Evolutionary conservation across 2,797 vertebrate species (phyloP), one percentile per base, ranked within the genome.

Genomic region (Hippopotamyrus pictus): DNA sequence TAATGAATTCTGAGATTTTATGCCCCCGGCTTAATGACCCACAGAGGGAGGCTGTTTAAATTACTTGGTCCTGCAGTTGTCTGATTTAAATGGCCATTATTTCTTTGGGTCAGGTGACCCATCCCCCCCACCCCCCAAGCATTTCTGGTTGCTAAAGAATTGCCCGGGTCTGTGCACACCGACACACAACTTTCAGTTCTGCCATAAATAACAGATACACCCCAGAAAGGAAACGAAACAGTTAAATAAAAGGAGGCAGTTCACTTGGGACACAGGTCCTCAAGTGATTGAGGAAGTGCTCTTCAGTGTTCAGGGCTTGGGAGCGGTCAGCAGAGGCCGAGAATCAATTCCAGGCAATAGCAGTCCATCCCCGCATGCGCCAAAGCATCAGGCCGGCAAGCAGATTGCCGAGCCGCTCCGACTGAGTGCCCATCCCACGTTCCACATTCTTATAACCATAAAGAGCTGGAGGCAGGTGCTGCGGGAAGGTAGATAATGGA

Each of bases 1-100:
- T 94, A 95, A 94, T 94, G 93, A 93, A 94, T 93, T 91, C 92
- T 91, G 84, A 91, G 92, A 92, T 93, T 91, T 93, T 93, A 94
- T 94, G 93, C 90, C 86, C 88, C 87, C 9, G 89, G 91, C 91
- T 95, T 95, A 95, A 95, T 94, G 94, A 93, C 92, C 93, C 90
- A 90, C 92, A 91, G 94, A 62, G 62, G 89, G 73, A 89, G 51
- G 65, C 86, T 86, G 88, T 86, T 90, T 90, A 93, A 92, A 93
- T 51, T 87, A 93, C 89, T 88, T 88, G 91, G 91, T 92, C 91
- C 87, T 92, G 89, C 89, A 93, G 93, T 90, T 91, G 92, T 91
- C 91, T 90, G 91, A 90, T 93, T 92, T 93, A 91, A 93, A 93
- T 92, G 25, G 33, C 90, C 89, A 89, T 89, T 89, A 90, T 91